Evolutionary conservation across 2,888 invertebrate species (phyloP), one percentile per base, ranked within the genome.

Genomic region (Orthosia cruda): DNA sequence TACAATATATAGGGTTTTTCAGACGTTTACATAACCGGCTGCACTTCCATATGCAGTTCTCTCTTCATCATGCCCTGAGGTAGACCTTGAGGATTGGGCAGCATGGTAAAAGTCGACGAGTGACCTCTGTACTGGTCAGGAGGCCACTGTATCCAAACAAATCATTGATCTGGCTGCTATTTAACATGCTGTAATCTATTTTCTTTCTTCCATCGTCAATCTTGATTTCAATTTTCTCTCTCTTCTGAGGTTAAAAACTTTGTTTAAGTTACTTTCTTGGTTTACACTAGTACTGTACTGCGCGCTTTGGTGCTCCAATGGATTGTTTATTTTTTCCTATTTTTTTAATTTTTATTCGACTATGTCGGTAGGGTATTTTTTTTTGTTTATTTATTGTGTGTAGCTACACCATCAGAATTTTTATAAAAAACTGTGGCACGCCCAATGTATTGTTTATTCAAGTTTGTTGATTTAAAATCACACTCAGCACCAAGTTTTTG

Each of bases 91-190:
- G 32, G 32, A 78, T 71, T 92, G 94, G 92, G 96, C 92, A 96
- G 92, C 95, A 96, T 96, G 2, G 96, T 95, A 2, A 96, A 93
- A n/a, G 96, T 96, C 15, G 96, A 94, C 40, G 96, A 96, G 76
- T 96, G 96, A 0, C 96, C 96, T 26, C 96, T 96, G 62, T 96
- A 96, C 80, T 96, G 95, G 74, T 96, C 96, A 4, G 97, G 95
- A n/a, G 97, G 96, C 97, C 97, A 97, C 85, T 96, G 97, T 9
- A 95, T 74, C 97, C 96, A 83, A 97, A 96, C 83, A 97, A 84
- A 89, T 97, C 97, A 88, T 96, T 97, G 70, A 96, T 97, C 89
- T 97, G 97, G 64, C 92, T 96, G 86, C 94, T 95, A 74, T 96
- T 96, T 96, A 96, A 97, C 86, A 89, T 94, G 84, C 86, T 86